Evolutionary conservation across 1,140 invertebrate genomes (phyloP).

Genomic region (Dufourea novaeangliae): DNA sequence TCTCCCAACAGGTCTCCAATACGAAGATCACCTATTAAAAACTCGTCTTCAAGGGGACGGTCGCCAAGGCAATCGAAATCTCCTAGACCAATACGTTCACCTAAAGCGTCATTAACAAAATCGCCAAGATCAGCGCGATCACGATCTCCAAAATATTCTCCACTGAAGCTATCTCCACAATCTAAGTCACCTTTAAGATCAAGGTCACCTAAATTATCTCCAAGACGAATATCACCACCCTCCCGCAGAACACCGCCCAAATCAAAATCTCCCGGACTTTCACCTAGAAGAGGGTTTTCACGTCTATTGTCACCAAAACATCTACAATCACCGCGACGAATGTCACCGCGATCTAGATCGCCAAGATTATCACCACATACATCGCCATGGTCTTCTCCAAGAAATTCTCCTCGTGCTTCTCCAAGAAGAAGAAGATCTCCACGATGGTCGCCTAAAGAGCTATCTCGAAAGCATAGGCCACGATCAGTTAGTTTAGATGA

Average conservation of each 20-base stretch:
- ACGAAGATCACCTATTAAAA: conserved; percentile 59
- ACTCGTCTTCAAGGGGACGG: conserved; percentile 62
- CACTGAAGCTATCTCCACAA: conserved; percentile 41
- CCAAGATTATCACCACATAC: conserved; percentile 63
- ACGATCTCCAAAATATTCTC: conserved; percentile 60
- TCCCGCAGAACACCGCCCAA: conserved; percentile 46
- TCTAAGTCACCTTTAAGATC: conserved; percentile 54
- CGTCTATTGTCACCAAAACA: conserved; percentile 61
- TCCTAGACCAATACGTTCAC: conserved; percentile 41
- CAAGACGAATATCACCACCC: conserved; percentile 58
- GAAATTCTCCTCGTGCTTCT: conserved; percentile 66
- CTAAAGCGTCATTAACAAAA: conserved; percentile 55
- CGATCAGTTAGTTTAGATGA: conserved; percentile 59
- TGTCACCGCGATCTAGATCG: conserved; percentile 50
- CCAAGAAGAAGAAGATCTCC: conserved; percentile 66
- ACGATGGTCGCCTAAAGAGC: conserved; percentile 66
- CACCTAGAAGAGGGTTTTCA: conserved; percentile 56
- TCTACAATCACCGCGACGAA: conserved; percentile 60
- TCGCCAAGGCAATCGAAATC: conserved; percentile 59
- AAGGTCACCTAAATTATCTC: conserved; percentile 61
- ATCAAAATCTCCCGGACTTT: conserved; percentile 61
- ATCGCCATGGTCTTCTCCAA: conserved; percentile 76
- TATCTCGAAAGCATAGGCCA: conserved; percentile 53
- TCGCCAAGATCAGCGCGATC: conserved; percentile 56
- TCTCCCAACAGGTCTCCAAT: conserved; percentile 66